Percentiles rank a stretch among this genome's conserved stretches.
Conservation (phyloP, 1,140 invertebrate species). For the Colletes latitarsis region DNA sequence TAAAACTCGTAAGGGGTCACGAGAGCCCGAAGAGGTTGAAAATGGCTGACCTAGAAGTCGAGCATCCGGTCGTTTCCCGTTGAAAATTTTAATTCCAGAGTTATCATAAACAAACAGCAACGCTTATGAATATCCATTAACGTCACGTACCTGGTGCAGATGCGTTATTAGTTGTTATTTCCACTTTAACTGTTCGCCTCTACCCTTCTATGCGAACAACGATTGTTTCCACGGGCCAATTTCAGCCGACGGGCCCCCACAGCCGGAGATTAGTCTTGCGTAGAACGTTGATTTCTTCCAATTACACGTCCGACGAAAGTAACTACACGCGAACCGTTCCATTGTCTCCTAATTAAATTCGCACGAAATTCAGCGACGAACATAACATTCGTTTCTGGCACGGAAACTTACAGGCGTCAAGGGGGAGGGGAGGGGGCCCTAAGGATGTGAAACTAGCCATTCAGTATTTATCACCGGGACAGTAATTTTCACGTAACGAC, state of each 20-base stretch:
- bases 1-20: no score
- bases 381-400: conserved; percentile 11
- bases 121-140: background rate
- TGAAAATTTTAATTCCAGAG: no score
- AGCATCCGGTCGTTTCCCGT: no score
- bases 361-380: background rate
- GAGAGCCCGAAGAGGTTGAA: no score
- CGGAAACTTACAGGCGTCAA: background rate
- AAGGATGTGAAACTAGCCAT: conserved; percentile 30
- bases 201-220: background rate
- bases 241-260: background rate
- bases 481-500: conserved; percentile 43
- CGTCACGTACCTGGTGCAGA: background rate
- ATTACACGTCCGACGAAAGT: background rate
- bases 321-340: background rate
- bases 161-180: background rate
- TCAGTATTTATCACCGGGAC: conserved; percentile 24
- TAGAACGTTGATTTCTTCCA: background rate
- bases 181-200: background rate
- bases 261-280: background rate
- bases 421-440: background rate
- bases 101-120: no score
- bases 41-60: no score
- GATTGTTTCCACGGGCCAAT: background rate
- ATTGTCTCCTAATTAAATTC: conserved; percentile 33